Percentiles rank a stretch among this genome's conserved stretches.
Evolutionary conservation across 35 echinoderm and acorn worm genomes (phyloP).

Genomic region (Ophiothrix spiculata): DNA sequence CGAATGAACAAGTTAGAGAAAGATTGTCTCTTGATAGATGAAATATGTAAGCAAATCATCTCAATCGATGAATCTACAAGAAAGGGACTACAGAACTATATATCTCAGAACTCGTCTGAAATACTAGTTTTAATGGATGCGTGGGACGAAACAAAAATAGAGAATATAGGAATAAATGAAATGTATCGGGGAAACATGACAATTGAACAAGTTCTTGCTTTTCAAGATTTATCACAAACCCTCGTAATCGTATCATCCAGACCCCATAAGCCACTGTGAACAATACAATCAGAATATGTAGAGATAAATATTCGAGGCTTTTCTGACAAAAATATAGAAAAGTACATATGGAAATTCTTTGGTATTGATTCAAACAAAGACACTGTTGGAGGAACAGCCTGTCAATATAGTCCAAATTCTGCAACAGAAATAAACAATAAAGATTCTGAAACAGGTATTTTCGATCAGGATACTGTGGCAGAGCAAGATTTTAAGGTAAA

Average conservation of each 20-base stretch:
- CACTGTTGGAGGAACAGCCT: too few species aligned
- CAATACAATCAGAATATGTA: not conserved
- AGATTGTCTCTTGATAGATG: not conserved
- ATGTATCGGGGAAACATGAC: not conserved
- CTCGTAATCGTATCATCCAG: not conserved
- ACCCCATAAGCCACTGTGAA: not conserved
- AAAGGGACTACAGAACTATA: not conserved
- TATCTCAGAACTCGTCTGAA: not conserved
- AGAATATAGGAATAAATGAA: not conserved
- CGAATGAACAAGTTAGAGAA: not conserved
- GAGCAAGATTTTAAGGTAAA: too few species aligned
- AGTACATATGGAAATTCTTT: not conserved
- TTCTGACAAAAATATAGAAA: not conserved
- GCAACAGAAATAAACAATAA: too few species aligned
- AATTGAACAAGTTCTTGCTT: not conserved
- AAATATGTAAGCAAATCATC: not conserved
- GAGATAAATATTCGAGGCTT: not conserved
- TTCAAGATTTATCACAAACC: not conserved
- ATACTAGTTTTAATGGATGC: not conserved
- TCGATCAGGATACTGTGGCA: too few species aligned
- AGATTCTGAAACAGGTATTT: too few species aligned
- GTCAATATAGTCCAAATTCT: too few species aligned
- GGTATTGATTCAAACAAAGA: not conserved
- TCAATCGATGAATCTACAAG: not conserved
- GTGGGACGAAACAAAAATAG: too few species aligned